Evolutionary conservation across 2,888 invertebrate genomes (phyloP).

Genomic region (Merodon equestris): DNA sequence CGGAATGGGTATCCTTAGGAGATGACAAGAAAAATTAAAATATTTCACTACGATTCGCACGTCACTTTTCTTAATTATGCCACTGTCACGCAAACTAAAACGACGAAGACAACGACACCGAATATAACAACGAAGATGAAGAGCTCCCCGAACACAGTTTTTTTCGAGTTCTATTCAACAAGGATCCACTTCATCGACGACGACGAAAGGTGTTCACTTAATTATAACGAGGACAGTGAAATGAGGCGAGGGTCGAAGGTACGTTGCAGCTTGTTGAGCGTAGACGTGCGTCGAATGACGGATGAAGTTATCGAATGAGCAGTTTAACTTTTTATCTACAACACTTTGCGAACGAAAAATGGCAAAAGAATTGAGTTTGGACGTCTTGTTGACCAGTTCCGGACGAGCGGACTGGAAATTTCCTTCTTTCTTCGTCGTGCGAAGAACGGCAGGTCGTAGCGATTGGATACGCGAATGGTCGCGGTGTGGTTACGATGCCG

Average conservation of each 20-base stretch:
- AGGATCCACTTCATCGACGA: conserved; percentile 35
- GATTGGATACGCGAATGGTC: too few relatives aligned
- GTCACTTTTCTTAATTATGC: conserved; percentile 68
- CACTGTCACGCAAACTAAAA: conserved; percentile 34
- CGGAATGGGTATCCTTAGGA: too few relatives aligned
- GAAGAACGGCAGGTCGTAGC: not conserved
- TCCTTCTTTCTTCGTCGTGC: not conserved
- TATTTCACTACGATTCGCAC: conserved; percentile 65
- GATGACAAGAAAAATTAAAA: conserved; percentile 13
- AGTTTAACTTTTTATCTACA: conserved; percentile 61
- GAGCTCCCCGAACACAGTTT: conserved; percentile 49
- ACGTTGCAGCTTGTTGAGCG: conserved; percentile 65
- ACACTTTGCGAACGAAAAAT: conserved; percentile 39
- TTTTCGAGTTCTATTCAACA: too few relatives aligned
- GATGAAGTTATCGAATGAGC: conserved; percentile 61
- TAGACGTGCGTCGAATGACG: conserved; percentile 67
- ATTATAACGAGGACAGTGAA: conserved; percentile 37
- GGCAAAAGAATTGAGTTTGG: not conserved
- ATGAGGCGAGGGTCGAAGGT: conserved; percentile 27
- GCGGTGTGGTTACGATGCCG: too few relatives aligned
- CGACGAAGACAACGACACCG: conserved; percentile 18
- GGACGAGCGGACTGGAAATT: conserved; percentile 22
- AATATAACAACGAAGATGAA: conserved; percentile 5
- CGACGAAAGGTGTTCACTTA: conserved; percentile 49
- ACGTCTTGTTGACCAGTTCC: conserved; percentile 41